Conservation (phyloP, 2,888 invertebrate genomes). For the Pyrrhia umbra region DNA sequence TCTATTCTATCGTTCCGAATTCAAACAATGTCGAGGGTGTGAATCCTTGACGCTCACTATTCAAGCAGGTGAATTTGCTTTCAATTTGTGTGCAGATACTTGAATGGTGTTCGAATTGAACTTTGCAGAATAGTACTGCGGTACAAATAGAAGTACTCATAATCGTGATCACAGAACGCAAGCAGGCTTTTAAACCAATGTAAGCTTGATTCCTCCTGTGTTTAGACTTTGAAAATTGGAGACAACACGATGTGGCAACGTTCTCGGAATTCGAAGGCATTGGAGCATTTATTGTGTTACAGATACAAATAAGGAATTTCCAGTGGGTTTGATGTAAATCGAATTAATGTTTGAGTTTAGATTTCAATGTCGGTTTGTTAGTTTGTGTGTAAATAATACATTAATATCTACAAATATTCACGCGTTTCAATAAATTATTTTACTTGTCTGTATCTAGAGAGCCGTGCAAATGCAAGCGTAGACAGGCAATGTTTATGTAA, state of each 20-base stretch:
- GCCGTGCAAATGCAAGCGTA: too few species aligned
- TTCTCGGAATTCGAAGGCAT: background rate
- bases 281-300: conserved; percentile 2
- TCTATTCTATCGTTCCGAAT: background rate
- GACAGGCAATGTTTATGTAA: background rate
- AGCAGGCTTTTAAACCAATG: background rate
- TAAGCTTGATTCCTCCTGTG: background rate
- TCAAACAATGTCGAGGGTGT: background rate
- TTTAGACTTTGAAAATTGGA: conserved; percentile 15
- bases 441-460: background rate
- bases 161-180: background rate
- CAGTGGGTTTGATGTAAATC: background rate
- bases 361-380: background rate
- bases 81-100: background rate
- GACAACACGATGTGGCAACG: background rate
- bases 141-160: background rate
- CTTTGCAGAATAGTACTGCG: background rate
- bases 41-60: background rate
- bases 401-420: too few species aligned
- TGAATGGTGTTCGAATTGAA: background rate
- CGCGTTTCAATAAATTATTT: background rate
- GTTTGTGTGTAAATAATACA: background rate
- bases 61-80: background rate
- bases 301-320: background rate
- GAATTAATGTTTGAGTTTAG: conserved; percentile 3